Percentiles rank a stretch among this genome's conserved stretches.
Evolutionary conservation across 2,113 vertebrate genomes (phyloP).

Genomic region (Galeopterus variegatus): DNA sequence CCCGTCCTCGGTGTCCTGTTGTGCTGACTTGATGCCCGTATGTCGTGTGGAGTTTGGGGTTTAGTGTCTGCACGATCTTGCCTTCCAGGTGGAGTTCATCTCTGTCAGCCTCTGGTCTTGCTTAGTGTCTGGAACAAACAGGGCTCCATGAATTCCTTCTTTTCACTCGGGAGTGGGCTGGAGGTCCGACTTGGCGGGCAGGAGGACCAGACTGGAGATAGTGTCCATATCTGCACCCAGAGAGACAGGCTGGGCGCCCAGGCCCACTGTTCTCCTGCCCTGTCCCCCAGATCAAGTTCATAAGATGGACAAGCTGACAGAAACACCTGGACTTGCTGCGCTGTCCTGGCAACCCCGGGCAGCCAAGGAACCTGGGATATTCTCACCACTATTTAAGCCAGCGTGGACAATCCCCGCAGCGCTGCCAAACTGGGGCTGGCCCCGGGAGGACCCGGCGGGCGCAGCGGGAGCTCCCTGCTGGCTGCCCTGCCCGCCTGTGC

Average conservation of each 20-base stretch:
- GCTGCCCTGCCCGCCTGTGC: background rate
- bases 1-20: background rate
- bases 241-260: background rate
- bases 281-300: background rate
- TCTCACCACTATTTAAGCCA: background rate
- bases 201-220: too few species aligned
- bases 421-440: background rate
- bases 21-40: background rate
- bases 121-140: background rate
- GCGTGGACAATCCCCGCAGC: background rate
- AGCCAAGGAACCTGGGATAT: background rate
- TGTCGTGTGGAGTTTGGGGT: background rate
- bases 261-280: too few species aligned
- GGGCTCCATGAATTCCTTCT: background rate
- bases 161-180: background rate
- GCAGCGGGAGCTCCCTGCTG: too few species aligned
- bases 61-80: background rate
- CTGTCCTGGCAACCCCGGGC: background rate
- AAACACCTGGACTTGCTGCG: background rate
- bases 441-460: background rate
- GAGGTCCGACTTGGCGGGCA: background rate
- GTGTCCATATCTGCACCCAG: background rate
- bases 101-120: background rate
- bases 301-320: background rate
- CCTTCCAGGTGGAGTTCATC: background rate